Evolutionary conservation across 1,140 invertebrate genomes (phyloP).

Genomic region (Euura saliciscinereae): DNA sequence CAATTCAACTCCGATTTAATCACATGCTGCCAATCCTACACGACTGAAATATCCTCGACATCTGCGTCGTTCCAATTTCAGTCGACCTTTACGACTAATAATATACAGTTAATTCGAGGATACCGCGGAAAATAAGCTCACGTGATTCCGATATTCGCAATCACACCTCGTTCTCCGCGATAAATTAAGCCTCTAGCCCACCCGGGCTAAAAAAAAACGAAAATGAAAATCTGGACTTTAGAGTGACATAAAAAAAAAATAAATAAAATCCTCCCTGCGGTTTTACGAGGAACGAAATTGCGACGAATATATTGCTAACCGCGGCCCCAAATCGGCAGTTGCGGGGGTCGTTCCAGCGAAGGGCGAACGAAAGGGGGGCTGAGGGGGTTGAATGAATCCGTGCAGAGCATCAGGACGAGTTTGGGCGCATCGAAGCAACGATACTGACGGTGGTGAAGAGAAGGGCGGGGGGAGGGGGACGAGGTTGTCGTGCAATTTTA

Average conservation of each 20-base stretch:
- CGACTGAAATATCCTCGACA: background rate
- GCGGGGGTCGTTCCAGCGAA: background rate
- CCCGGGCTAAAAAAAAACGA: background rate
- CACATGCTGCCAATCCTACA: no score
- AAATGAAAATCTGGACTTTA: background rate
- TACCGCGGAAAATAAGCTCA: background rate
- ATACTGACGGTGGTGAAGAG: background rate
- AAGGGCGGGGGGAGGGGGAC: conserved; percentile 31
- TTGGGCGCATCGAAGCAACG: background rate
- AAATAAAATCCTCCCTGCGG: no score
- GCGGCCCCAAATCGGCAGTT: background rate
- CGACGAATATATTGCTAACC: background rate
- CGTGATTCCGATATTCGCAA: no score
- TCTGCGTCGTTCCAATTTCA: background rate
- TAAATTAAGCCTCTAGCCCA: background rate
- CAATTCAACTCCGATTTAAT: no score
- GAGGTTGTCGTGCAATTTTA: conserved; percentile 58
- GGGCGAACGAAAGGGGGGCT: no score
- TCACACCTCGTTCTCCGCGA: background rate
- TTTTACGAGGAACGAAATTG: no score
- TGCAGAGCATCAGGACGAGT: conserved; percentile 36
- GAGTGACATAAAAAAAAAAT: no score
- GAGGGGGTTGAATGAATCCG: background rate
- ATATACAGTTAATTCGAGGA: background rate
- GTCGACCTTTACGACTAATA: background rate